These are phyloP conservation scores for Spinus olivaceus DNA, from an alignment of 2,797 vertebrate species.

Conservation along the genomic window DNA sequence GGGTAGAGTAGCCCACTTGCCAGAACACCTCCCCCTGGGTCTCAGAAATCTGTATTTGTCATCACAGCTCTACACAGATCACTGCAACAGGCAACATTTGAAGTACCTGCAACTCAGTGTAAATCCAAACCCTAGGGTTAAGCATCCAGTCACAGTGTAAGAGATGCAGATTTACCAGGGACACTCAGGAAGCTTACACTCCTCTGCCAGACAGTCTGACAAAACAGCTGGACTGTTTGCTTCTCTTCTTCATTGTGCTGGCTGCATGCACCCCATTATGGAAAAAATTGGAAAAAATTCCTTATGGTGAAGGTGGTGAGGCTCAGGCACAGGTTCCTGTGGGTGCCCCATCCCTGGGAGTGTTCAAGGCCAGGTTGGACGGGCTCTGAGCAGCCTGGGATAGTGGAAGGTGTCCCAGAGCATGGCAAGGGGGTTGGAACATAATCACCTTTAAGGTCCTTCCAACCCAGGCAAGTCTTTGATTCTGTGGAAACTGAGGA, in stretches of 20 bases:
- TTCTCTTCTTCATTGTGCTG: background rate
- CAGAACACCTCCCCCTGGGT: background rate
- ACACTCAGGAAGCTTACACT: background rate
- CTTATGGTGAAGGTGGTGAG: background rate
- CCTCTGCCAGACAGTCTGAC: background rate
- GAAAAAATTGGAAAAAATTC: background rate
- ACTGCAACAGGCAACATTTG: background rate
- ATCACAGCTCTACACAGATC: background rate
- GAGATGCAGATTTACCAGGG: background rate
- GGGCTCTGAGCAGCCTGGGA: background rate
- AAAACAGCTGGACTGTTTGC: background rate
- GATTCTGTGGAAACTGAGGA: background rate
- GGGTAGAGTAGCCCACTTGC: background rate
- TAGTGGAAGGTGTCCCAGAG: background rate
- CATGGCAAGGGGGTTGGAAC: no score
- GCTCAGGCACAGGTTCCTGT: accelerated
- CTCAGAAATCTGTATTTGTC: background rate
- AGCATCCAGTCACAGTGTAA: background rate
- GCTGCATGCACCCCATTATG: background rate
- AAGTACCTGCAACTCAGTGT: background rate
- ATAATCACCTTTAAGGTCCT: background rate
- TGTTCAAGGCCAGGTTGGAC: background rate
- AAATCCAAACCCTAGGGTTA: background rate
- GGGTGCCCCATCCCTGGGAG: background rate
- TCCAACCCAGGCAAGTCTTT: background rate